Evolutionary conservation across 2,888 invertebrate species (phyloP).

Genomic region (Drosophila setosimentum): DNA sequence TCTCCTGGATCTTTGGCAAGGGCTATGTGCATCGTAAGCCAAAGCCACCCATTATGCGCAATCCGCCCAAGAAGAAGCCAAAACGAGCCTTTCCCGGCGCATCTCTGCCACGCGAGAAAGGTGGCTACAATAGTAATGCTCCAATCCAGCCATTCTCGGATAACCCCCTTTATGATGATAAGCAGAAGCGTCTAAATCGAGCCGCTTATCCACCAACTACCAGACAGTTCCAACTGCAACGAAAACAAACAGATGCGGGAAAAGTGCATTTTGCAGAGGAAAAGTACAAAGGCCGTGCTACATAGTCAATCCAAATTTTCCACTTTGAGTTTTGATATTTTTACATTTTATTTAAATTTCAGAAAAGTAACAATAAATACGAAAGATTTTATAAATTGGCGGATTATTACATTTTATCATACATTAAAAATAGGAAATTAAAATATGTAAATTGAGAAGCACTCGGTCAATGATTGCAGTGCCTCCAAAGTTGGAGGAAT

Average conservation of each 20-base stretch:
- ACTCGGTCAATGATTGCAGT: no score
- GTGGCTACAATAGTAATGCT: conserved; percentile 33
- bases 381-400: not conserved
- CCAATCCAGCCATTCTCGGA: not conserved
- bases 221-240: conserved; percentile 19
- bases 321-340: conserved; percentile 2
- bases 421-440: not conserved
- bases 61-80: conserved; percentile 40
- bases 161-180: not conserved
- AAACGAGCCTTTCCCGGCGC: conserved; percentile 11
- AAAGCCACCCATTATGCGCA: conserved; percentile 55
- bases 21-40: conserved; percentile 54
- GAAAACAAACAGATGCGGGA: not conserved
- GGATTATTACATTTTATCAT: not conserved
- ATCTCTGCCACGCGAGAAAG: conserved; percentile 30
- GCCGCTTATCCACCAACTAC: conserved; percentile 51
- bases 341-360: conserved; percentile 28
- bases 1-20: conserved; percentile 66
- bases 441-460: no score
- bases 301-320: conserved; percentile 33
- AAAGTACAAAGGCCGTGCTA: conserved; percentile 6
- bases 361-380: conserved; percentile 16
- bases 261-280: conserved; percentile 27
- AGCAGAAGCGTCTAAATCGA: conserved; percentile 35
- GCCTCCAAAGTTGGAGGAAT: not conserved